phyloP scores from a whole-genome alignment of 2,888 invertebrate species.

The Himalopsyche anomala region DNA sequence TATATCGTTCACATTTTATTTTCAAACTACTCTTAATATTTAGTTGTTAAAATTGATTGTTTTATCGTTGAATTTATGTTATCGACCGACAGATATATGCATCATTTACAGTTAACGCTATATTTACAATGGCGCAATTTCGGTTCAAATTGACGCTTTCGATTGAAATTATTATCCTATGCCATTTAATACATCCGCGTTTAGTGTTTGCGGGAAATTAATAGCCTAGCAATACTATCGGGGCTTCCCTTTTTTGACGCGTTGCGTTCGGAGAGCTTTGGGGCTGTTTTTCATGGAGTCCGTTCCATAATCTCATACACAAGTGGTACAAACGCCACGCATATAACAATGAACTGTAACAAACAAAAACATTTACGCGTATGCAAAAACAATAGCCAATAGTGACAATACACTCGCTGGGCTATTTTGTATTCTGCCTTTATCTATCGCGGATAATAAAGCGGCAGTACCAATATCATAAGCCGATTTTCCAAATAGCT shows the following conservation, averaged over 20 bases:
- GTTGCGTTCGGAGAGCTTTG: conserved; percentile 5
- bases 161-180: conserved; percentile 21
- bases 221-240: conserved; percentile 2
- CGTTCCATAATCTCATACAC: conserved; percentile 53
- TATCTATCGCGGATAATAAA: conserved; percentile 57
- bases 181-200: conserved; percentile 34
- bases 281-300: conserved; percentile 46
- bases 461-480: conserved; percentile 55
- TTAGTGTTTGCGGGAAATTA: conserved; percentile 37
- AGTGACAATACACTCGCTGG: conserved; percentile 49
- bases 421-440: conserved; percentile 53
- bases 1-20: too few species aligned
- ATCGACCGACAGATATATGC: neutral
- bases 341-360: conserved; percentile 54
- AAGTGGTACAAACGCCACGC: conserved; percentile 53
- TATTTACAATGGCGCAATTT: neutral
- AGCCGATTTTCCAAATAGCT: conserved; percentile 51
- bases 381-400: conserved; percentile 60
- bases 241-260: conserved; percentile 44
- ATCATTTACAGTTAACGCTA: neutral
- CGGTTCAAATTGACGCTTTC: conserved; percentile 22
- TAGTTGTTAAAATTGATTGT: too few species aligned
- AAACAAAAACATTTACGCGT: conserved; percentile 55
- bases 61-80: too few species aligned
- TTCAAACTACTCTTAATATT: too few species aligned